phyloP scores from a whole-genome alignment of 2,888 invertebrate species.

The Phymatocera aterrima region DNA sequence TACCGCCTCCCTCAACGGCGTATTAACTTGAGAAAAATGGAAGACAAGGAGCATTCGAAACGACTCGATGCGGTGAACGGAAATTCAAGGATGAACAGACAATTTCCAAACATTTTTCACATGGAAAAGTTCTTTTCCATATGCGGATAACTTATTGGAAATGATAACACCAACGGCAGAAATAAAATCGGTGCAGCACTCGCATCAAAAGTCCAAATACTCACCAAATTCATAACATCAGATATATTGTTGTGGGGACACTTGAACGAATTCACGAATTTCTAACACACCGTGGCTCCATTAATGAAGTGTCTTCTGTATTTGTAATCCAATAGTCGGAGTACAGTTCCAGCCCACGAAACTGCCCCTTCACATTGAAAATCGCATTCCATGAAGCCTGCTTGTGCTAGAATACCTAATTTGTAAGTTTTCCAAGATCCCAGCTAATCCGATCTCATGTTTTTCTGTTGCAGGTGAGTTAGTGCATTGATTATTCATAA shows the following conservation, averaged over 20 bases:
- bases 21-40: neutral
- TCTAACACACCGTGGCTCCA: no score
- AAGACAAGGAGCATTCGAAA: neutral
- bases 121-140: neutral
- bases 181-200: no score
- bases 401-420: slow-evolving; percentile 41
- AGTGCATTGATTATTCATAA: slow-evolving; percentile 44
- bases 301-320: neutral
- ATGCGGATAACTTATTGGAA: slow-evolving; percentile 4
- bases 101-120: neutral
- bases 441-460: slow-evolving; percentile 38
- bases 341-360: neutral
- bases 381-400: neutral
- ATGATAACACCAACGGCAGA: slow-evolving; percentile 21
- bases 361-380: neutral
- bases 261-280: no score
- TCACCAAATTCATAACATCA: no score
- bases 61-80: neutral
- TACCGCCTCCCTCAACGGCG: neutral
- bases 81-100: neutral
- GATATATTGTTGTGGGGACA: no score
- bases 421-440: neutral
- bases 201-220: no score
- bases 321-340: neutral
- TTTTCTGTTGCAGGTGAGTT: slow-evolving; percentile 60